Base-by-base conservation (phyloP, 2,888 invertebrate species). In the Eupithecia insigniata region DNA sequence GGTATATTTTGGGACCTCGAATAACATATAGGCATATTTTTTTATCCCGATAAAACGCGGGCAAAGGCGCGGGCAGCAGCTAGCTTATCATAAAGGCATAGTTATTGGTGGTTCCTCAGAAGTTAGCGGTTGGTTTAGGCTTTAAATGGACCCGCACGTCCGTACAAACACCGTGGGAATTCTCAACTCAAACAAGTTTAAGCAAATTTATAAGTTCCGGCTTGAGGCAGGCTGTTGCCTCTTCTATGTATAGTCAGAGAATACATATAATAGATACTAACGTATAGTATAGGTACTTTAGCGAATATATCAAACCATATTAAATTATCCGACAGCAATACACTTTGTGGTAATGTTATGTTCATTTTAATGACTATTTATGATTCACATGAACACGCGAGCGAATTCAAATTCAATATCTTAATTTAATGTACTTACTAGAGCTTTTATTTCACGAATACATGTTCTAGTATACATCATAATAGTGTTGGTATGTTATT, bases 171-270 rank as follows among this genome's bases (percentile, higher is more conserved):
- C 89, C 89, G 89, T 83, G 87, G 86, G 88, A 91, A 92, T 90
- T 90, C 87, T 83, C 80, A 92, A 93, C 91, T 92, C 89, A 92
- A 93, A 92, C 92, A 93, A 92, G 85, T 92, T 93, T 90, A 91
- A 88, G 89, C 87, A 92, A 92, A 93, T 92, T 92, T 91, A 92
- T 92, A 92, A 92, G 89, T 92, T 92, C 89, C 87, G 87, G 85
- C 88, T 90, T 87, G 85, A 84, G 85, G 85, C 87, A 82, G 84
- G 80, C 88, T 87, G 89, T 84, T 87, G 85, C 84, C 84, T 83
- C 80, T 81, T 80, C 80, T 75, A 79, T 70, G 72, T 76, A 16
- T 75, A 80, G 69, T n/a, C n/a, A n/a, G n/a, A n/a, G n/a, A n/a
- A n/a, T n/a, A n/a, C n/a, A n/a, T n/a, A n/a, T n/a, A n/a, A n/a